Evolutionary conservation across 2,113 vertebrate genomes (phyloP), one percentile per base, ranked within the genome.

Genomic region (Anseranas semipalmata): DNA sequence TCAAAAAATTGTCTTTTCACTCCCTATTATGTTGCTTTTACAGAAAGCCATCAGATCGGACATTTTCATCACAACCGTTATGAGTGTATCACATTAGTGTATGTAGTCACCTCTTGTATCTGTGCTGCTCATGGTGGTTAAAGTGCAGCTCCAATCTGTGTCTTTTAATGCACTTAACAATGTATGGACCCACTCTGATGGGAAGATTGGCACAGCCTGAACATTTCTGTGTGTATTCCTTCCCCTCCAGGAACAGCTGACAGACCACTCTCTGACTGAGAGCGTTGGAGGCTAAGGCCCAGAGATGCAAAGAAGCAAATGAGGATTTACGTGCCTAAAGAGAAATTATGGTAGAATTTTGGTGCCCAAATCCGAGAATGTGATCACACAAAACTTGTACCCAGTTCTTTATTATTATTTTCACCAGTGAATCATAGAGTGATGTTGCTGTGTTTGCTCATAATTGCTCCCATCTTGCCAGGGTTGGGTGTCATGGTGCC

Each of bases 251-350:
- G 32, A 60, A 68, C 46, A 87, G 32, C 45, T 1, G 2, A 27
- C 30, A 65, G 62, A 59, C 22, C 5, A 6, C 7, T 56, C 8
- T 13, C 4, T 39, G n/a, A 11, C 0, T 0, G 10, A 14, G 11
- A 60, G 5, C 21, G 16, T 0, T 82, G 41, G 55, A 77, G 28
- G 39, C 45, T 28, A 33, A 88, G 41, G 7, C 27, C 30, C 27
- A n/a, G 63, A 73, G 6, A 14, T 32, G 39, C 28, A 90, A 71
- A 67, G 27, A 14, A 55, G 33, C 33, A 76, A 35, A 35, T 66
- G 48, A 85, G 19, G n/a, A 15, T 68, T 85, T 60, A 62, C 35
- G 25, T 73, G 5, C 14, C 65, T 80, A 63, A 50, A 56, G 59
- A 80, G 33, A 45, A 87, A 86, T 30, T 58, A 39, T 4, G 15